Evolutionary conservation across 2,888 invertebrate genomes (phyloP).

Genomic region (Cantharis nigra): DNA sequence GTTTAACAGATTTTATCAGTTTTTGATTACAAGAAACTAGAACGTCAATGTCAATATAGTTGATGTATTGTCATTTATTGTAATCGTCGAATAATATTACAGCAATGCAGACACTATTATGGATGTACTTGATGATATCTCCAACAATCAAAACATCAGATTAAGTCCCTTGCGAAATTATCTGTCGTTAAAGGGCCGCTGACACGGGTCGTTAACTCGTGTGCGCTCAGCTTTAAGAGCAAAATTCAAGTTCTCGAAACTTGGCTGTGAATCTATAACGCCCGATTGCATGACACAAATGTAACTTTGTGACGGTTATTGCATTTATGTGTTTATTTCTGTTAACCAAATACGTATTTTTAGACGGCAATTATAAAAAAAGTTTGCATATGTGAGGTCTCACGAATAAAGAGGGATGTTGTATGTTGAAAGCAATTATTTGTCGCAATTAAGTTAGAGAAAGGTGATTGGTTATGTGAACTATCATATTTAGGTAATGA

Average conservation of each 20-base stretch:
- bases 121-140: background rate
- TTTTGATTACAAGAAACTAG: constrained; percentile 13
- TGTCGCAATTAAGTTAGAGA: constrained; percentile 7
- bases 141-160: no score
- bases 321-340: background rate
- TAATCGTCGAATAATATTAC: background rate
- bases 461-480: constrained; percentile 11
- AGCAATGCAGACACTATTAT: background rate
- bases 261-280: background rate
- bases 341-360: background rate
- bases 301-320: background rate
- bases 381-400: constrained; percentile 11
- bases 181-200: no score
- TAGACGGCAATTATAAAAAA: background rate
- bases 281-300: background rate
- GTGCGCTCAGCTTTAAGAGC: no score
- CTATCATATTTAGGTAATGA: constrained; percentile 8
- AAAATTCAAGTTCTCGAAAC: no score
- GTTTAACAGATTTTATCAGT: constrained; percentile 20
- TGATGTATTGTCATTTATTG: background rate
- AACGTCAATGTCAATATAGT: constrained; percentile 8
- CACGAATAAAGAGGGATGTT: constrained; percentile 9
- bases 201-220: no score
- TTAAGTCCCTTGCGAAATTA: no score
- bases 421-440: constrained; percentile 7